These are phyloP conservation scores for Cebidichthys violaceus DNA, from an alignment of 2,113 vertebrate species.

Conservation along the genomic window DNA sequence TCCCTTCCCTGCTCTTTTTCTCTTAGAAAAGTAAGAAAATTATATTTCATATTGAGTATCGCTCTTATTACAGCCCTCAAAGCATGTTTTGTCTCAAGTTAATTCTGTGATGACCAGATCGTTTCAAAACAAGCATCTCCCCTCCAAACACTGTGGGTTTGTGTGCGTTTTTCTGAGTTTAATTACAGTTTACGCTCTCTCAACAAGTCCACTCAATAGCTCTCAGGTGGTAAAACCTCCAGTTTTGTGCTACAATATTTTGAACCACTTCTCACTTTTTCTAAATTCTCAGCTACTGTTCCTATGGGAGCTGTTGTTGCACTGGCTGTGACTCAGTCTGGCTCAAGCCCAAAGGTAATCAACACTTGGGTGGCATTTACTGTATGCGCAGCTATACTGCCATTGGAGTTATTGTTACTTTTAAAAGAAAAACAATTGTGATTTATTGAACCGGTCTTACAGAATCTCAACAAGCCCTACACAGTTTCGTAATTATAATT, in stretches of 20 bases:
- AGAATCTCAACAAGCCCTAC: conserved; percentile 14
- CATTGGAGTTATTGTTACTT: conserved; percentile 61
- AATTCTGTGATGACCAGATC: background rate
- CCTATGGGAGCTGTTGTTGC: conserved; percentile 34
- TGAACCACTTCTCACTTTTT: conserved; percentile 23
- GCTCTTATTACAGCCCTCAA: background rate
- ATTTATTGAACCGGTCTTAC: conserved; percentile 38
- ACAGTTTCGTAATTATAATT: conserved; percentile 5
- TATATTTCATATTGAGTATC: background rate
- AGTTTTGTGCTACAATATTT: conserved; percentile 4
- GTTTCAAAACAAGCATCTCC: conserved; percentile 1
- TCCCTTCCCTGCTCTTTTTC: background rate
- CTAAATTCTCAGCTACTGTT: conserved; percentile 19
- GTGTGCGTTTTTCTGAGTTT: background rate
- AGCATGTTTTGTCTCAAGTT: background rate
- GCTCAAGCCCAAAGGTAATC: conserved; percentile 53
- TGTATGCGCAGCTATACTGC: conserved; percentile 34
- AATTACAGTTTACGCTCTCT: conserved; percentile 16
- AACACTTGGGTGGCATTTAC: conserved; percentile 58
- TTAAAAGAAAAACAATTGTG: conserved; percentile 17
- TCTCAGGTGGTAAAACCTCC: conserved; percentile 10
- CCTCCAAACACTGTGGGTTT: background rate
- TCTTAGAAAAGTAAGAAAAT: background rate
- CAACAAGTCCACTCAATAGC: conserved; percentile 5
- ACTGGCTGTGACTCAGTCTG: conserved; percentile 51